Evolutionary conservation across 2,797 vertebrate species (phyloP), one percentile per base, ranked within the genome.

Genomic region (Schizopygopsis malacanthus): DNA sequence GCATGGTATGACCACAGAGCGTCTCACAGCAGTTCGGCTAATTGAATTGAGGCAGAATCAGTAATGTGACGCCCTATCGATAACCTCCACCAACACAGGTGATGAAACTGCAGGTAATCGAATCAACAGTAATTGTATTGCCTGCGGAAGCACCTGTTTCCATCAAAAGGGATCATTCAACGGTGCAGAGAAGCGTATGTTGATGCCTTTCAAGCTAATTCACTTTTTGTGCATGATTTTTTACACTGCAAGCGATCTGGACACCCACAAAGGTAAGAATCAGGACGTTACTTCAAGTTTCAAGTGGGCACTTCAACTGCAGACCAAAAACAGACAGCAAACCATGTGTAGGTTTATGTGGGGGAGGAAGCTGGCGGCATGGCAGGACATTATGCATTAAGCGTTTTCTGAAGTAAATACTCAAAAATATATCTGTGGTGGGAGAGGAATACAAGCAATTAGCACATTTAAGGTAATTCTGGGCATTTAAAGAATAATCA

Each of bases 331-430:
- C 25, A 67, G 63, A 65, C 25, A 54, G 39, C 22, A 63, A 61
- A 52, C n/a, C 39, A 9, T 75, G 39, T 47, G 83, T 59, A 82
- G 83, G 76, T 70, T 84, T 75, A 72, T 81, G 79, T 52, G 59
- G 73, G 45, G 61, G 43, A 25, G 43, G 54, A 83, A 82, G 56
- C 39, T 67, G 85, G 69, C 15, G 39, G 65, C 71, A 67, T 6
- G 65, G 78, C 28, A 70, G 83, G 77, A 85, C 85, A 88, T 87
- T 80, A 86, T 83, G 79, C 70, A 37, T 88, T 82, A 87, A 86
- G 79, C 81, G 6, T 76, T 78, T 47, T 82, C 61, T 83, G 61
- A 89, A 87, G 75, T 83, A 83, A 88, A 82, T 65, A 18, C 37
- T 86, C 82, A 82, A 85, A 87, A 83, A 85, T 89, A 83, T 79